A percentile compares a stretch with the other conserved stretches of the same genome.
Conservation (phyloP, 2,797 vertebrate genomes). For the Pogonophryne albipinna region DNA sequence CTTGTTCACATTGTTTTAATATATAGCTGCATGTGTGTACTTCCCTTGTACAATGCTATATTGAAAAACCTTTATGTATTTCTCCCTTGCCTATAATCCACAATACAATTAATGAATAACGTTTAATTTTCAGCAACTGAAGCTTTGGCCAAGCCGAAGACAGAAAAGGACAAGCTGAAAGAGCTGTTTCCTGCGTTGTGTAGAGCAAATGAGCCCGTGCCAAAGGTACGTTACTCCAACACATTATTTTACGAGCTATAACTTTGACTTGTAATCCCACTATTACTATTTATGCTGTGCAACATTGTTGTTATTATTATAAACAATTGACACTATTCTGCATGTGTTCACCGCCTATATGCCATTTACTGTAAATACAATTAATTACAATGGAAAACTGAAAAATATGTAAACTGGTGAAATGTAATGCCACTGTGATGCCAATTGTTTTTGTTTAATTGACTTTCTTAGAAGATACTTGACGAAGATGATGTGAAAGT, state of each 20-base stretch:
- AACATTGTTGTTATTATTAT: background rate
- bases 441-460: background rate
- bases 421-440: background rate
- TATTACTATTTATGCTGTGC: background rate
- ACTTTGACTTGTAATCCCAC: background rate
- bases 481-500: slow-evolving; percentile 98
- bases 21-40: background rate
- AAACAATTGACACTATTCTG: background rate
- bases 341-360: background rate
- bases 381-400: background rate
- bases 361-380: background rate
- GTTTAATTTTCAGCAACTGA: slow-evolving; percentile 72
- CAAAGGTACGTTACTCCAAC: slow-evolving; percentile 82
- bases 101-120: background rate
- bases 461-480: slow-evolving; percentile 83
- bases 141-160: slow-evolving; percentile 83
- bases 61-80: no score
- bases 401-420: background rate
- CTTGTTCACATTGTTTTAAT: no score
- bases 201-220: slow-evolving; percentile 88
- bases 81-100: background rate
- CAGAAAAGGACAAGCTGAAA: slow-evolving; percentile 91
- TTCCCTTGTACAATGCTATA: fast-evolving
- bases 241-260: fast-evolving
- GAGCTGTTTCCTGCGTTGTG: slow-evolving; percentile 96